phyloP scores from a whole-genome alignment of 2,797 vertebrate species.

The Anas flavirostris region DNA sequence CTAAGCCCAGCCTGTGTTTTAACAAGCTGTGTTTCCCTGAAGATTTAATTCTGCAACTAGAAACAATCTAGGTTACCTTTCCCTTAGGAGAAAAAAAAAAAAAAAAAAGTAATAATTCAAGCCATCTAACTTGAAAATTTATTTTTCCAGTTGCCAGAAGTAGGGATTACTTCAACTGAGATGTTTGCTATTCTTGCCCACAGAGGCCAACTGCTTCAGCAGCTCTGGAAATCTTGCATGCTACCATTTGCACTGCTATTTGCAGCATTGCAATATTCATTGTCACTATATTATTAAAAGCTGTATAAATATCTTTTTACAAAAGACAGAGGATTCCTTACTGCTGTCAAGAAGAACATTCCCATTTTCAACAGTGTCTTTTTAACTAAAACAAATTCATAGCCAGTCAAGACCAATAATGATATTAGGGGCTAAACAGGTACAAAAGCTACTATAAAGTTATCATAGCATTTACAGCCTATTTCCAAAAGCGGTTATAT shows the following conservation, averaged over 20 bases:
- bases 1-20: not conserved
- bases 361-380: not conserved
- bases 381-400: not conserved
- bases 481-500: not conserved
- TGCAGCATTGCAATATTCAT: not conserved
- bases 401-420: not conserved
- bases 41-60: not conserved
- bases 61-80: not conserved
- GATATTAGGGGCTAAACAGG: not conserved
- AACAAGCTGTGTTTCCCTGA: not conserved
- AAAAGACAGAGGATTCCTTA: not conserved
- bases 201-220: not conserved
- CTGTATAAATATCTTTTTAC: not conserved
- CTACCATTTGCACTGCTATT: not conserved
- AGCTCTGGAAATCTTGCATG: not conserved
- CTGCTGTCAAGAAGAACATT: not conserved
- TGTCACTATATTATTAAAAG: not conserved
- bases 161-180: not conserved
- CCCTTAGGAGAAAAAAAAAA: not conserved
- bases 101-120: not conserved
- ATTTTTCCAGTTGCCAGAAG: not conserved
- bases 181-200: not conserved
- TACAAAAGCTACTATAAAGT: not conserved
- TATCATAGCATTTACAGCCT: not conserved
- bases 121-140: not conserved